Evolutionary conservation across 1,140 invertebrate species (phyloP), one percentile per base, ranked within the genome.

Genomic region (Drosophila dunni): DNA sequence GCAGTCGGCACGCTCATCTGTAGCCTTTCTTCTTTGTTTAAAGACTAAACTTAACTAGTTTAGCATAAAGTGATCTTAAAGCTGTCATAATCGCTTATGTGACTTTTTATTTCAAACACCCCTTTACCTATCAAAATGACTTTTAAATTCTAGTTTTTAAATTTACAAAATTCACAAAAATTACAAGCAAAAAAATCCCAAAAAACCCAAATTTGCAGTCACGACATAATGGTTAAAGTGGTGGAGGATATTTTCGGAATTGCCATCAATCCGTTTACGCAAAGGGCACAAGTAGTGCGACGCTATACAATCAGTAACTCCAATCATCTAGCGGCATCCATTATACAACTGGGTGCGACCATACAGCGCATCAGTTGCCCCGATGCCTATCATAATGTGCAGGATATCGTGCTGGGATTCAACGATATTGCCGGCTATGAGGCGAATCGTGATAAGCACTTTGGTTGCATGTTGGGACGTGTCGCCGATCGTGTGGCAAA

Each of bases 391-490:
- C 96, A 96, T 3, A 91, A 93, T 11, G 29, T 94, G 3, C 94
- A 93, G 6, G 97, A 97, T 88, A 93, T 98, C 8, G 94, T 95
- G 0, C 93, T 97, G 3, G 97, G 97, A 24, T 97, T 96, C 89
- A 95, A 97, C 79, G 93, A 95, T 84, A 92, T 97, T 5, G 92
- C 94, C 75, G 95, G 96, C 75, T 91, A 89, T 46, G 57, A 11
- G 1, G 69, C 76, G 44, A 13, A 85, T 42, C 92, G 93, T 7
- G 94, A 94, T 53, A 95, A 95, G 0, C 97, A 97, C 79, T 96
- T 98, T 82, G 98, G 98, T 6, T 95, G 96, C 0, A 96, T 97
- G 0, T 93, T 99, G 33, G 98, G 98, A 2, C 93, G 98, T 70
- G 96, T 97, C 15, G 96, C 96, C 0, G 98, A 98, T 92, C 93